Percentiles rank a stretch among this genome's conserved stretches.
phyloP scores from a whole-genome alignment of 2,888 invertebrate genomes.

The Cylloceria caligata region DNA sequence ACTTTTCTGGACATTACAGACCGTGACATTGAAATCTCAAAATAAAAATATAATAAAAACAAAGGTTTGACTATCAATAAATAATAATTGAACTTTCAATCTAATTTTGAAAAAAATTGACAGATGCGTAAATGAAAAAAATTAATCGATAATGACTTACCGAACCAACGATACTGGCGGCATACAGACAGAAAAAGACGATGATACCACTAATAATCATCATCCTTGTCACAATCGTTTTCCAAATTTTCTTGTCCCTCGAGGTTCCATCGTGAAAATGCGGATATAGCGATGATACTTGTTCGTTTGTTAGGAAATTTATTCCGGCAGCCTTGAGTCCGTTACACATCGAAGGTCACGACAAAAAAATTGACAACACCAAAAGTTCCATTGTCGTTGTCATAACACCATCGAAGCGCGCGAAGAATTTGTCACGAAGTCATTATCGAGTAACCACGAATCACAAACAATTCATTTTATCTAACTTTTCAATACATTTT shows the following conservation, averaged over 20 bases:
- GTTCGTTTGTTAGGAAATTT: background rate
- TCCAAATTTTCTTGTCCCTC: background rate
- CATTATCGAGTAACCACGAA: background rate
- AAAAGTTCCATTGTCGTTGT: slow-evolving; percentile 15
- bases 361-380: slow-evolving; percentile 33
- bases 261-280: slow-evolving; percentile 19
- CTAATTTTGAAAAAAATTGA: background rate
- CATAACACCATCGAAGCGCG: slow-evolving; percentile 34
- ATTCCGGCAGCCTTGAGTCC: slow-evolving; percentile 5
- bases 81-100: no score
- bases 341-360: slow-evolving; percentile 43
- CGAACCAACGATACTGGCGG: slow-evolving; percentile 34
- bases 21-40: no score
- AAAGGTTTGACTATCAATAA: no score
- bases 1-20: no score
- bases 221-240: slow-evolving; percentile 22
- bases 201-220: slow-evolving; percentile 17
- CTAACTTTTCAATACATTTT: background rate
- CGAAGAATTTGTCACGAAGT: slow-evolving; percentile 26
- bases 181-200: slow-evolving; percentile 19
- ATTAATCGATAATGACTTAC: slow-evolving; percentile 21
- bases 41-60: no score
- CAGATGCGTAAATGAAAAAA: background rate
- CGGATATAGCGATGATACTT: background rate
- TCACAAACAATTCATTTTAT: slow-evolving; percentile 8